Base-by-base conservation (phyloP, 92 coral and sea anemone species). In the Epizoanthus scotinus region DNA sequence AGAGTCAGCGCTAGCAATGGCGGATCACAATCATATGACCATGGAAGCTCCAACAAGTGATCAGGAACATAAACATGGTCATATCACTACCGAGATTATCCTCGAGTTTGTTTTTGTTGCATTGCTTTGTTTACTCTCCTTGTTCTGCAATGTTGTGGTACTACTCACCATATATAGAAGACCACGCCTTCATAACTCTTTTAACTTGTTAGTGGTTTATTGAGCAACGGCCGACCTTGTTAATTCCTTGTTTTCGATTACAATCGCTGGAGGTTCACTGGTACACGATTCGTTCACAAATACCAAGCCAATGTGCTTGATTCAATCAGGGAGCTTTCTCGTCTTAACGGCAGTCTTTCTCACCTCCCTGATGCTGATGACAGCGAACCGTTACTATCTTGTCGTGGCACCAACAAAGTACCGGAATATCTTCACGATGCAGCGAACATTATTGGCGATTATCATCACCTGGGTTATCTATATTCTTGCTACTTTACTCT, bases 161-260 rank as follows among this genome's bases (percentile, higher is more conserved):
- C 68, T 63, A 14, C 15, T 63, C 34, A 27, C 68, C 19, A 12
- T 63, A 19, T 2, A 63, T 12, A 29, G 68, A 63, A 27, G n/a
- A 13, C 68, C 68, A 28, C 68, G 68, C 28, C 68, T 63, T 27
- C 68, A 63, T 0, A 63, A 63, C n/a, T 24, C 68, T 63, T 28
- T 63, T 27, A 63, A 63, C 68, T 9, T 63, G 12, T 12, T 63
- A 21, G 40, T 63, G 18, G 68, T 27, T 8, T 27, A 63, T 27
- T 63, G 27, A 9, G 40, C 68, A 0, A 34, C 68, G 17, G n/a
- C 68, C n/a, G 68, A 63, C 27, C 5, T 63, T 19, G 15, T 28
- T 18, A 63, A 63, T 34, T 25, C 68, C 19, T 34, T 63, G 40
- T 27, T 63, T 0, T 63, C 68, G 18, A 63, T 63, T 7, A 29